Percentiles rank a stretch among this genome's conserved stretches.
phyloP scores from a whole-genome alignment of 2,797 vertebrate species.

The Eremophila alpestris region DNA sequence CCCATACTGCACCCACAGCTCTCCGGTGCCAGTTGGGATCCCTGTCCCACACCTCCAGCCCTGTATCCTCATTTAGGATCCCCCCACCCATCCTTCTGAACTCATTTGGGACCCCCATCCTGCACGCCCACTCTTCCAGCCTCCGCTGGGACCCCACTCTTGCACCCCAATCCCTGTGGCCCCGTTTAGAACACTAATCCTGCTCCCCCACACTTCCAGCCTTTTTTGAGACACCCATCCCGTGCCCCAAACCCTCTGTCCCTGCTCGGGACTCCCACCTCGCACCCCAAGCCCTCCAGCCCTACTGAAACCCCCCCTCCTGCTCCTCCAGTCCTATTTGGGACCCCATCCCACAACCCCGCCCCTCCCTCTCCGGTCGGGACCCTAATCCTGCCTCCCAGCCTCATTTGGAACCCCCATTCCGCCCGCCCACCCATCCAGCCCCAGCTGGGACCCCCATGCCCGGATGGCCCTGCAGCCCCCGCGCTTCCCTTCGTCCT shows the following conservation, averaged over 20 bases:
- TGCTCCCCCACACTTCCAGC: background rate
- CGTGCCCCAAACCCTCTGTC: background rate
- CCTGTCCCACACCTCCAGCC: background rate
- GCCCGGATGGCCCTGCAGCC: background rate
- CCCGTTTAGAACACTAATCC: background rate
- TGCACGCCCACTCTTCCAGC: background rate
- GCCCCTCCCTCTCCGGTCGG: rapidly evolving
- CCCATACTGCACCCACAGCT: background rate
- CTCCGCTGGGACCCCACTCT: too few relatives aligned
- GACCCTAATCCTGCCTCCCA: background rate
- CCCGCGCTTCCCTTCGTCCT: background rate
- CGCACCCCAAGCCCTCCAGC: background rate
- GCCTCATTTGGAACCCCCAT: background rate
- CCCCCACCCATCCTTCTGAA: too few relatives aligned
- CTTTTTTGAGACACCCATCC: background rate
- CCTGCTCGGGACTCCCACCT: too few relatives aligned
- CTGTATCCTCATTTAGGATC: background rate
- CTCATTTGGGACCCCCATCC: too few relatives aligned
- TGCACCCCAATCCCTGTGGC: background rate
- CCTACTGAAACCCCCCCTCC: background rate
- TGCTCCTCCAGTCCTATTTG: background rate
- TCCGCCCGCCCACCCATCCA: background rate
- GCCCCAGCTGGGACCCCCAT: rapidly evolving
- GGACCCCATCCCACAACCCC: too few relatives aligned
- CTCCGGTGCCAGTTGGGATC: rapidly evolving